Percentiles rank a stretch among this genome's conserved stretches.
Evolutionary conservation across 1,140 invertebrate genomes (phyloP).

Genomic region (Pararge aegeria): DNA sequence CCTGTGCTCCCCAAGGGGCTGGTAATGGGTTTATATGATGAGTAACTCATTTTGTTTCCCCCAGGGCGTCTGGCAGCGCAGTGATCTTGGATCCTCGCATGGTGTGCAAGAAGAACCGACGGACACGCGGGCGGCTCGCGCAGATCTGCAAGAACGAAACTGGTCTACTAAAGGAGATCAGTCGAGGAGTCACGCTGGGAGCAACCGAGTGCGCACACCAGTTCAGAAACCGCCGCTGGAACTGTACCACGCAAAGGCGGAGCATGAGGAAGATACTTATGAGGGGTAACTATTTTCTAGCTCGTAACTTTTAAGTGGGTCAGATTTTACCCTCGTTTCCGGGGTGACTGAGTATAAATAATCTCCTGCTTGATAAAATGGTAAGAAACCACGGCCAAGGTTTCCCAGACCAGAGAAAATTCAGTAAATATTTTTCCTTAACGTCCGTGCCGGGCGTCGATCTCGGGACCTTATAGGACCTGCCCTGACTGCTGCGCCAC

Average conservation of each 20-base stretch:
- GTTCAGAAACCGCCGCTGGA: slow-evolving; percentile 91
- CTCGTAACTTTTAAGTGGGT: too few species aligned
- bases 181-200: slow-evolving; percentile 87
- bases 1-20: too few species aligned
- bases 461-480: too few species aligned
- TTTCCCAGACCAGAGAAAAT: too few species aligned
- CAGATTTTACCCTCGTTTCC: too few species aligned
- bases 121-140: slow-evolving; percentile 86
- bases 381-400: background rate
- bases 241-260: slow-evolving; percentile 88
- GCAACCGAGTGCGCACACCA: slow-evolving; percentile 92
- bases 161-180: slow-evolving; percentile 87
- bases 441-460: too few species aligned
- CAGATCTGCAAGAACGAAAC: slow-evolving; percentile 89
- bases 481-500: too few species aligned
- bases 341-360: too few species aligned
- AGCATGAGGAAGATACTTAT: slow-evolving; percentile 90
- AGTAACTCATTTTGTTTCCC: background rate
- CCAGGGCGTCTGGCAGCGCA: slow-evolving; percentile 89
- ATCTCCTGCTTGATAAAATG: too few species aligned
- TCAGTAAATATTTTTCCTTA: too few species aligned
- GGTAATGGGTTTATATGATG: background rate
- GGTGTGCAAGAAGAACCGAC: slow-evolving; percentile 89
- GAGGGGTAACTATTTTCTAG: slow-evolving; percentile 82
- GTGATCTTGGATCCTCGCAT: slow-evolving; percentile 92